These are phyloP conservation scores for Oconnorella tubifera DNA, from an alignment of 2,888 invertebrate genomes.

Conservation along the genomic window DNA sequence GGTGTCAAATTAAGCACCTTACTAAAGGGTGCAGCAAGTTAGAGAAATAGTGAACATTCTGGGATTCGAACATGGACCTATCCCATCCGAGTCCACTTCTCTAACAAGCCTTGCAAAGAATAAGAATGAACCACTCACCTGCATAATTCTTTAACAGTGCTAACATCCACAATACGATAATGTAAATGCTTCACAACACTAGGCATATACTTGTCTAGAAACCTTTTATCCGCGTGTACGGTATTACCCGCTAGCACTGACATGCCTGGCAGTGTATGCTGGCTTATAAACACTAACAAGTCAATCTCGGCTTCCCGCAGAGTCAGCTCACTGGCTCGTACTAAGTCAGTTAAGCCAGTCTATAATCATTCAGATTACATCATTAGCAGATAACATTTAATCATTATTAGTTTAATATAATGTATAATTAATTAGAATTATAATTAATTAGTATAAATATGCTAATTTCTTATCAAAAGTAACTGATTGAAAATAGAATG, in stretches of 20 bases:
- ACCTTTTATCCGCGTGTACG: conserved; percentile 79
- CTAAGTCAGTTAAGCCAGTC: conserved; percentile 77
- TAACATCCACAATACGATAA: conserved; percentile 89
- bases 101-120: no score
- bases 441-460: no score
- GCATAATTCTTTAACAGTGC: conserved; percentile 77
- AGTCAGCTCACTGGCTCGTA: conserved; percentile 67
- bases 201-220: conserved; percentile 80
- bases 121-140: no score
- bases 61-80: no score
- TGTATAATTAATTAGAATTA: no score
- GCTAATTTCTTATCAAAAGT: no score
- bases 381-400: neutral
- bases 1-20: no score
- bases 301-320: conserved; percentile 68
- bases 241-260: conserved; percentile 80
- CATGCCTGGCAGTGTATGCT: conserved; percentile 61
- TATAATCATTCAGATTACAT: conserved; percentile 56
- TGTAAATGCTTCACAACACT: conserved; percentile 73
- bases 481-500: no score
- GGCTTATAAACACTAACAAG: conserved; percentile 69
- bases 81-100: conserved; percentile 24
- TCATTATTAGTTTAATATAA: no score
- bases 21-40: no score
- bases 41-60: no score